Evolutionary conservation across 2,797 vertebrate genomes (phyloP).

Genomic region (Gephyroberyx darwinii): DNA sequence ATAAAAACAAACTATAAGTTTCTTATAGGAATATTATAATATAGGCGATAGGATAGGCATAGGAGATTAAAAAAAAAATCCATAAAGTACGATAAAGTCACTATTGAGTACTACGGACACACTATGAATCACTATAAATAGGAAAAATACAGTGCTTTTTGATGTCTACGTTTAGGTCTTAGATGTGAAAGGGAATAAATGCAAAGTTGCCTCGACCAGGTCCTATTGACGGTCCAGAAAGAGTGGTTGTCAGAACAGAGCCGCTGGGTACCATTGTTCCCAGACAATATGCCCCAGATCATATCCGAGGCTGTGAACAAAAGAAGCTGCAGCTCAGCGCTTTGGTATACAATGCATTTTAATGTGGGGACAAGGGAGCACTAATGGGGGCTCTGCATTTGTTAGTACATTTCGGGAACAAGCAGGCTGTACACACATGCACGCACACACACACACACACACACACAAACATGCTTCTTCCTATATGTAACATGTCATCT

Average conservation of each 20-base stretch:
- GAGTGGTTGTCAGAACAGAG: constrained; percentile 33
- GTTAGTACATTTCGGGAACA: constrained; percentile 51
- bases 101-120: too few species aligned
- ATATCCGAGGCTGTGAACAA: constrained; percentile 65
- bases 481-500: background rate
- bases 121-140: too few species aligned
- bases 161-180: background rate
- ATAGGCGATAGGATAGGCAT: too few species aligned
- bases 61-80: too few species aligned
- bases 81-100: too few species aligned
- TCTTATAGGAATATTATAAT: too few species aligned
- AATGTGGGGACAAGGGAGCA: constrained; percentile 42
- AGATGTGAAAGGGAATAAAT: constrained; percentile 5
- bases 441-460: background rate
- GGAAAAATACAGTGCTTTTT: background rate
- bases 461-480: background rate
- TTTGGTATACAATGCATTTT: constrained; percentile 53
- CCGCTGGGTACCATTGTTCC: constrained; percentile 51
- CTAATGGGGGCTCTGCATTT: constrained; percentile 47
- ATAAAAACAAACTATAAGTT: too few species aligned
- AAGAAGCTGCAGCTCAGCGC: constrained; percentile 66
- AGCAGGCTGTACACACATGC: constrained; percentile 13
- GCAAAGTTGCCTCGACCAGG: constrained; percentile 27
- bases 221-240: constrained; percentile 31
- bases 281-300: constrained; percentile 61